Evolutionary conservation across 2,888 invertebrate species (phyloP).

Genomic region (Sympetrum striolatum): DNA sequence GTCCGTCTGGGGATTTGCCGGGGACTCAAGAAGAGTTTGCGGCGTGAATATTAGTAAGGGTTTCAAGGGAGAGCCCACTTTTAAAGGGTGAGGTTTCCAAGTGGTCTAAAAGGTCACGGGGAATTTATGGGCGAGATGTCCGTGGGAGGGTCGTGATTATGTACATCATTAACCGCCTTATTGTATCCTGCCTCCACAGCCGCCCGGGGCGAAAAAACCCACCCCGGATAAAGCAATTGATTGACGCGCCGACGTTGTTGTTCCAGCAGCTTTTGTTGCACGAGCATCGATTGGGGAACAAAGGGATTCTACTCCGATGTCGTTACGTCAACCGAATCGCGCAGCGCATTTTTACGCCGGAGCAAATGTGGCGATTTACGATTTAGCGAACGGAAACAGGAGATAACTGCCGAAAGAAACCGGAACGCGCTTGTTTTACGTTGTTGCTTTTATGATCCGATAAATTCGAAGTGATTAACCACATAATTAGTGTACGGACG

Average conservation of each 20-base stretch:
- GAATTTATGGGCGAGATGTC: not conserved
- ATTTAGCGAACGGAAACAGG: not conserved
- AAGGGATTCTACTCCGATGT: not conserved
- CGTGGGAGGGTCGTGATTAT: not conserved
- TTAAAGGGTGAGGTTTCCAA: not conserved
- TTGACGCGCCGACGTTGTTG: not conserved
- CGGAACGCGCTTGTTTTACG: no score
- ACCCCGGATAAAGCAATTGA: not conserved
- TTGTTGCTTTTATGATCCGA: no score
- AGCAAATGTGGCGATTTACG: not conserved
- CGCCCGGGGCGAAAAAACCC: not conserved
- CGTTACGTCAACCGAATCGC: not conserved
- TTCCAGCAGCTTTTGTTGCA: not conserved
- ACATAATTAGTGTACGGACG: no score
- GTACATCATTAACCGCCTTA: not conserved
- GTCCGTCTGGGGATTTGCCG: not conserved
- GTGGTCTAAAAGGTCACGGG: not conserved
- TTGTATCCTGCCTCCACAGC: not conserved
- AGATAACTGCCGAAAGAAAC: no score
- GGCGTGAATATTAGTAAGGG: constrained; percentile 5
- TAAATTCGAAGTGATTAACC: no score
- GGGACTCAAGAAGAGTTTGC: not conserved
- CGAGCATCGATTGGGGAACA: not conserved
- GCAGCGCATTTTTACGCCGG: not conserved
- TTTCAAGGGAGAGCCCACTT: not conserved